These are phyloP conservation scores for Clanis bilineata DNA, from an alignment of 2,888 invertebrate genomes.

Conservation along the genomic window DNA sequence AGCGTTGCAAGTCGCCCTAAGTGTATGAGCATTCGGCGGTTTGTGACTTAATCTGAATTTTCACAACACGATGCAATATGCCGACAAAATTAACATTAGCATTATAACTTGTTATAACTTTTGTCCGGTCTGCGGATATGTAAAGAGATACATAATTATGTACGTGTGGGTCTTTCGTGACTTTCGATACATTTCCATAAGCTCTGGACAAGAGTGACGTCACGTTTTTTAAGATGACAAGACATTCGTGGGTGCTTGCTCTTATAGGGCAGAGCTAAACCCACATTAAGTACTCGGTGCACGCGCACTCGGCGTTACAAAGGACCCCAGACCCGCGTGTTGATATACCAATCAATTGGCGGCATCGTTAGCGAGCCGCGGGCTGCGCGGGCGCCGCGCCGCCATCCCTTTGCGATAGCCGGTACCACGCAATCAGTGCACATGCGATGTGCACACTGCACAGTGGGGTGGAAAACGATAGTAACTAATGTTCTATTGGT, in stretches of 20 bases:
- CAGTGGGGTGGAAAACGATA: slow-evolving; percentile 2
- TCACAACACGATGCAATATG: too few species aligned
- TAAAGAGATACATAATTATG: too few species aligned
- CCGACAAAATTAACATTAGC: too few species aligned
- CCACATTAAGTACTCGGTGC: background rate
- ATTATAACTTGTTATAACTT: too few species aligned
- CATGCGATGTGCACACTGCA: background rate
- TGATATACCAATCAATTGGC: slow-evolving; percentile 53
- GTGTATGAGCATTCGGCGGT: too few species aligned
- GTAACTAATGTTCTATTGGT: background rate
- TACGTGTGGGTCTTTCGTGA: too few species aligned
- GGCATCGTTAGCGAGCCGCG: slow-evolving; percentile 46
- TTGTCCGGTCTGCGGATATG: too few species aligned
- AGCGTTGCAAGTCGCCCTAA: too few species aligned
- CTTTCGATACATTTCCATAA: too few species aligned
- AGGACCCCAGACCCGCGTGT: slow-evolving; percentile 23
- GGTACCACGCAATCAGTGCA: slow-evolving; percentile 23
- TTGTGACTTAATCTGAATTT: too few species aligned
- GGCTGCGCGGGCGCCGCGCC: slow-evolving; percentile 33
- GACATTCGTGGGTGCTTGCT: too few species aligned
- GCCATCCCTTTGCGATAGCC: slow-evolving; percentile 36
- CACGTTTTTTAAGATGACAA: too few species aligned
- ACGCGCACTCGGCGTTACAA: slow-evolving; percentile 9
- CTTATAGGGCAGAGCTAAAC: background rate
- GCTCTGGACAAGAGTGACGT: background rate